phyloP scores from a whole-genome alignment of 1,140 invertebrate genomes.

The Anagrus nilaparvatae region DNA sequence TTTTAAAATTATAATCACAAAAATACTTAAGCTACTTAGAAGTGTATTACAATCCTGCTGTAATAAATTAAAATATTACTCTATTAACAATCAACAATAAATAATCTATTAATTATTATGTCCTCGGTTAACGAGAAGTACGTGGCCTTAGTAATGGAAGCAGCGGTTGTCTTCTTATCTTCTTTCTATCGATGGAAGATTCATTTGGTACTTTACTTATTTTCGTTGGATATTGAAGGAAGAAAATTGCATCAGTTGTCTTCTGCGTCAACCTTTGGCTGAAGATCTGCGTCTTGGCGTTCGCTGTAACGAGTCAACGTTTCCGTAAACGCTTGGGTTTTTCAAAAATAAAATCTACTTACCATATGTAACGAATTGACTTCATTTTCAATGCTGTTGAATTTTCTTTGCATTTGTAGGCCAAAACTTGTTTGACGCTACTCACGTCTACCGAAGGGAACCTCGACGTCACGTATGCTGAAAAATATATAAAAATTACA shows the following conservation, averaged over 20 bases:
- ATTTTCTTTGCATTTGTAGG: slow-evolving; percentile 68
- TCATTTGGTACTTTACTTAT: too few species aligned
- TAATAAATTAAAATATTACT: too few species aligned
- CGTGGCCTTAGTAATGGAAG: too few species aligned
- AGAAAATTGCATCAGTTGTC: slow-evolving; percentile 41
- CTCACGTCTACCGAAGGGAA: slow-evolving; percentile 63
- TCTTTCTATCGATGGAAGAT: too few species aligned
- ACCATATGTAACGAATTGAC: slow-evolving; percentile 55
- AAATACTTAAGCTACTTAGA: too few species aligned
- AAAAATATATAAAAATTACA: slow-evolving; percentile 25
- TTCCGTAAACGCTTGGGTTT: background rate
- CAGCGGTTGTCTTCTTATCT: too few species aligned
- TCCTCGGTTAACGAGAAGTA: too few species aligned
- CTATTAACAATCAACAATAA: too few species aligned
- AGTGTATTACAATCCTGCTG: too few species aligned
- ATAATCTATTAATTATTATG: too few species aligned
- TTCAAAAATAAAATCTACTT: slow-evolving; percentile 23
- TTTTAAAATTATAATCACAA: too few species aligned
- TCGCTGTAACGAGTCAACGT: slow-evolving; percentile 30
- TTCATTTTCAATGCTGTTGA: slow-evolving; percentile 62
- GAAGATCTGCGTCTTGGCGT: slow-evolving; percentile 35
- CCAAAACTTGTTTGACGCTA: slow-evolving; percentile 62
- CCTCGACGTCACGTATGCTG: slow-evolving; percentile 58
- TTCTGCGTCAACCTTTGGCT: slow-evolving; percentile 33
- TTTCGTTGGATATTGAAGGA: too few species aligned